Evolutionary conservation across 92 coral and sea anemone genomes (phyloP).

Genomic region (Umimayanthus chanpuru): DNA sequence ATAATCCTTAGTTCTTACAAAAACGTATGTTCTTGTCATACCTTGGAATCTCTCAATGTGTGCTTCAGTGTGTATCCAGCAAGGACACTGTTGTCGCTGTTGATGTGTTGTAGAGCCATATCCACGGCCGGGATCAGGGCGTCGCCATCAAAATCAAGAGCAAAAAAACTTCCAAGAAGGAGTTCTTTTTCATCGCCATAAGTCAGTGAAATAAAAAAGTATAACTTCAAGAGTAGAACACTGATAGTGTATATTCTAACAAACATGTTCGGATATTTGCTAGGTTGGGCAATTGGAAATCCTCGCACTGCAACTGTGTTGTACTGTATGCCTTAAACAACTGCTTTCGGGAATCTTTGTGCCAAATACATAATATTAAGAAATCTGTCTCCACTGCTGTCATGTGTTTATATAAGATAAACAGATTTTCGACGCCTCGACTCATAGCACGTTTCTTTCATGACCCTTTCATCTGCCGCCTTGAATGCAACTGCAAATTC

Average conservation of each 20-base stretch:
- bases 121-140: background rate
- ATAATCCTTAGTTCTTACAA: background rate
- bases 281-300: no score
- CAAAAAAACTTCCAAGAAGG: background rate
- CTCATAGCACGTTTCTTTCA: no score
- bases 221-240: background rate
- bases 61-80: background rate
- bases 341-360: no score
- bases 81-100: background rate
- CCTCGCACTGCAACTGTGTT: no score
- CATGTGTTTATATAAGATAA: no score
- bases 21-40: background rate
- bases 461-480: no score
- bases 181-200: background rate
- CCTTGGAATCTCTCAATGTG: slow-evolving; percentile 4
- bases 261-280: no score
- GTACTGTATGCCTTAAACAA: no score
- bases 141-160: background rate
- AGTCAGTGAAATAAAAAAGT: background rate
- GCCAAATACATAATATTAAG: no score
- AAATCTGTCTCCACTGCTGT: no score
- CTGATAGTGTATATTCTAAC: background rate
- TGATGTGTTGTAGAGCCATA: background rate
- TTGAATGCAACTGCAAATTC: no score
- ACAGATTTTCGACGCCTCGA: no score